A percentile compares a stretch with the other conserved stretches of the same genome.
Conservation (phyloP, 2,888 invertebrate genomes). For the Synanthedon vespiformis region DNA sequence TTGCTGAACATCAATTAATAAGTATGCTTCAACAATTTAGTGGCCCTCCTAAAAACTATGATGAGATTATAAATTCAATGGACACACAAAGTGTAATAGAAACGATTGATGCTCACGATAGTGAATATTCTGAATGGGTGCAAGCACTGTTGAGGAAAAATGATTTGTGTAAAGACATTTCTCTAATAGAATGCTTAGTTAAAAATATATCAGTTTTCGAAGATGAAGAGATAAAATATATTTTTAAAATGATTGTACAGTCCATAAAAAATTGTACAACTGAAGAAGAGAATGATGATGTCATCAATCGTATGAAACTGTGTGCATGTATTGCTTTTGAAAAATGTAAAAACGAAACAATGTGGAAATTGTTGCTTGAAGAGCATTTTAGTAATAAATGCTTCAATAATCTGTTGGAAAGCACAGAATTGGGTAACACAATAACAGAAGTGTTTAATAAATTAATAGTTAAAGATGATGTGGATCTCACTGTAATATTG, state of each 20-base stretch:
- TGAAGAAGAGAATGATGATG: constrained; percentile 11
- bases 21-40: constrained; percentile 45
- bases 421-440: constrained; percentile 23
- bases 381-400: constrained; percentile 30
- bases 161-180: constrained; percentile 27
- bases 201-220: constrained; percentile 26
- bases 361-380: constrained; percentile 32
- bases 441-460: constrained; percentile 51
- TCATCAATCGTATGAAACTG: constrained; percentile 18
- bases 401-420: constrained; percentile 27
- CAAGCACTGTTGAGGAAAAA: constrained; percentile 36
- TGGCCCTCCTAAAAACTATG: constrained; percentile 36
- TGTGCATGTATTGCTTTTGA: constrained; percentile 36
- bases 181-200: constrained; percentile 25
- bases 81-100: constrained; percentile 28
- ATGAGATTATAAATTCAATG: constrained; percentile 35
- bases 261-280: constrained; percentile 19
- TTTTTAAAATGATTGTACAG: constrained; percentile 18
- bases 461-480: constrained; percentile 27
- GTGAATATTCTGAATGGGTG: constrained; percentile 35
- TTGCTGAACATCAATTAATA: constrained; percentile 38
- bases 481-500: constrained; percentile 34
- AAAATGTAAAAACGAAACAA: constrained; percentile 18
- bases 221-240: constrained; percentile 25
- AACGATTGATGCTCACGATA: constrained; percentile 27